Base-by-base conservation (phyloP, 2,888 invertebrate species). In the Drosophila gaucha region DNA sequence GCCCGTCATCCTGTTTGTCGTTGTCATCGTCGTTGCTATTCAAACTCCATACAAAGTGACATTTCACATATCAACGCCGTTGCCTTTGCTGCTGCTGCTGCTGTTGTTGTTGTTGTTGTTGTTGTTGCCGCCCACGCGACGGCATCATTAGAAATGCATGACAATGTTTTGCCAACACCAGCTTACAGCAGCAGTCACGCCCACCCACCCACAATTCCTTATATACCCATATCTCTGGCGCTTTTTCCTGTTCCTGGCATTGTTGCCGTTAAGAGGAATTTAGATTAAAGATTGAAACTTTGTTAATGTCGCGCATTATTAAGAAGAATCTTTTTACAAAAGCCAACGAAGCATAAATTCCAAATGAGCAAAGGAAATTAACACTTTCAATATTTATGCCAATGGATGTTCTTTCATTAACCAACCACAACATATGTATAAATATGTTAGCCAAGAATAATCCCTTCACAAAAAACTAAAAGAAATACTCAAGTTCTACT, bases 231-330 rank as follows among this genome's bases (percentile, higher is more conserved):
- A 58, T 43, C 41, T 24, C 36, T 30, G 38, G 20, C 18, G 22
- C 38, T 51, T 18, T 44, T 46, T 46, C 46, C 51, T 38, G 9
- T 39, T 35, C 33, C 49, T 52, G 44, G 47, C 54, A 44, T 72
- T 69, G 76, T 78, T 65, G 66, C 46, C 69, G 70, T 67, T 59
- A 73, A 69, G 51, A 74, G 75, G 79, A 84, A 82, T 86, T 88
- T 82, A 88, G 89, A 88, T 88, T 88, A 86, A 85, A 87, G 87
- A 87, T 88, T 87, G 86, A 82, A 88, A 88, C 87, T 88, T 87
- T 79, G 86, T 84, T 88, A 86, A 84, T 88, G 88, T 78, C 67
- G 74, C 74, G 87, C 84, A 78, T 86, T 88, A 84, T 82, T 82
- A 88, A 77, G 82, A 87, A 68, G 67, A 74, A 80, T 78, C 77